These are phyloP conservation scores for Falcunculus frontatus DNA, from an alignment of 2,113 vertebrate genomes.

Conservation along the genomic window DNA sequence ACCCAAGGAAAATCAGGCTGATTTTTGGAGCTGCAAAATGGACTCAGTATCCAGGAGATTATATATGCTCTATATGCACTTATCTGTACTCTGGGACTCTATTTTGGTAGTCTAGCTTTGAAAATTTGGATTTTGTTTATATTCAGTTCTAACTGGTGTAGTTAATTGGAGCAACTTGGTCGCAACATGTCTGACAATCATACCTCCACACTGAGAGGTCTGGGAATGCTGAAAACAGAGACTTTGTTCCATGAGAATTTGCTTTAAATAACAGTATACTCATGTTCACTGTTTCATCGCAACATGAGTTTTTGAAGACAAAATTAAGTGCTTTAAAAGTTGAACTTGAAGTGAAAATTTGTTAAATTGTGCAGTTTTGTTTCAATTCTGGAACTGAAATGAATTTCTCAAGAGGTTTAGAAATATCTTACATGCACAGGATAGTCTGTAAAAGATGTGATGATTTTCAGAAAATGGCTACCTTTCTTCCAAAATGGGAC, in stretches of 20 bases:
- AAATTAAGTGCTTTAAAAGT: background rate
- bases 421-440: background rate
- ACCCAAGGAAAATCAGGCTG: background rate
- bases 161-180: background rate
- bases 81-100: background rate
- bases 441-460: background rate
- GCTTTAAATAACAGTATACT: background rate
- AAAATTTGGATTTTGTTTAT: background rate
- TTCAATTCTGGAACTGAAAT: background rate
- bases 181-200: background rate
- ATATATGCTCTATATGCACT: background rate
- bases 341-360: background rate
- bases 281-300: background rate
- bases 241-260: background rate
- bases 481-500: background rate
- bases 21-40: background rate
- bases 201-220: background rate
- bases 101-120: background rate
- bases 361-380: background rate
- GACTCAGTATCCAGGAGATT: background rate
- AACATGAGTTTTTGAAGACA: background rate
- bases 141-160: background rate
- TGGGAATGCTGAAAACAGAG: background rate
- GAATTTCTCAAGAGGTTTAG: background rate
- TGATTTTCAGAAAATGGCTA: background rate